phyloP scores from a whole-genome alignment of 2,888 invertebrate species.

The Phyllotreta cruciferae region DNA sequence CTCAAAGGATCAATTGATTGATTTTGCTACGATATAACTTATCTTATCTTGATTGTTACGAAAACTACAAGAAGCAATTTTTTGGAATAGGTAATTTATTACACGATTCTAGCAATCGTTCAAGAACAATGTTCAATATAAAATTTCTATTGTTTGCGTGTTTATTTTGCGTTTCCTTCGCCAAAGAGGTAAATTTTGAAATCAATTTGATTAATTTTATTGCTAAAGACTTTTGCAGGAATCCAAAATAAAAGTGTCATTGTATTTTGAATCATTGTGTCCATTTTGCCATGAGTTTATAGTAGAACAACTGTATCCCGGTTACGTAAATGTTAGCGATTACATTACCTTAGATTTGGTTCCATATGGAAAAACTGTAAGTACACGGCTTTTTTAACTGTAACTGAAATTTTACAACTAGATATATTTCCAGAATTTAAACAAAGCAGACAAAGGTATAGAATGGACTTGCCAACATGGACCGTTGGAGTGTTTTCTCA shows the following conservation, averaged over 20 bases:
- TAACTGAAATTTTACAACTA: background rate
- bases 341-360: conserved; percentile 31
- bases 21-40: too few species aligned
- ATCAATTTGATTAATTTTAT: background rate
- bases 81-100: too few species aligned
- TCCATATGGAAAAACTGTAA: conserved; percentile 33
- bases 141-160: background rate
- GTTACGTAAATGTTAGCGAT: conserved; percentile 31
- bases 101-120: background rate
- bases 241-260: conserved; percentile 27
- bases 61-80: too few species aligned
- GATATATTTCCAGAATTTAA: conserved; percentile 20
- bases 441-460: conserved; percentile 17
- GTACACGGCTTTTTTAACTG: background rate
- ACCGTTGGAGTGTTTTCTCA: conserved; percentile 61
- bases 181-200: background rate
- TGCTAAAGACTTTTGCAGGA: background rate
- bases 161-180: background rate
- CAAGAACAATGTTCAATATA: background rate
- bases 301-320: conserved; percentile 34
- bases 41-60: too few species aligned
- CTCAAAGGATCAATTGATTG: too few species aligned
- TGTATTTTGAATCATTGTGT: conserved; percentile 37
- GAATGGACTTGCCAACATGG: conserved; percentile 63
- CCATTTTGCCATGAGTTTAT: conserved; percentile 33